Conservation (phyloP, 2,797 vertebrate genomes). For the Micromesistius poutassou region DNA sequence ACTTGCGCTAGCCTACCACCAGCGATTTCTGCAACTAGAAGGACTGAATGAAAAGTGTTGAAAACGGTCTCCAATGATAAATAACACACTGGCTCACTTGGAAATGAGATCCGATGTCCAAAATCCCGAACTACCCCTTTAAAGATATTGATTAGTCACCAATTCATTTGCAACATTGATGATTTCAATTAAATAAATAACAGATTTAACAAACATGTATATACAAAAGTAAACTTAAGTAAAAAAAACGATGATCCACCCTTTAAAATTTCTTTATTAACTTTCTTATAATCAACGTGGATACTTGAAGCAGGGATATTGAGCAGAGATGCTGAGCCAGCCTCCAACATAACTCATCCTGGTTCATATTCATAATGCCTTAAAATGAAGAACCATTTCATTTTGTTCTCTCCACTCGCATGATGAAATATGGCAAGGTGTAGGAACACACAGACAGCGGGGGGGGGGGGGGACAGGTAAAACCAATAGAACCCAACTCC, state of each 20-base stretch:
- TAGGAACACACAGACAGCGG: conserved; percentile 57
- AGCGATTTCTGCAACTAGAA: no score
- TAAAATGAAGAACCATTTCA: conserved; percentile 44
- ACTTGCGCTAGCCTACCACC: no score
- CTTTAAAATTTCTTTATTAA: conserved; percentile 76
- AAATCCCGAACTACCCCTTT: no score
- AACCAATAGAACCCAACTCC: conserved; percentile 52
- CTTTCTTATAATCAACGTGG: conserved; percentile 73
- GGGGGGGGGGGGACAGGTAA: conserved; percentile 56
- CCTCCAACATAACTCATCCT: conserved; percentile 48
- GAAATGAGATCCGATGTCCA: no score
- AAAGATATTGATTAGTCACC: not conserved
- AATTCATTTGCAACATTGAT: not conserved
- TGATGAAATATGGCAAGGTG: conserved; percentile 62
- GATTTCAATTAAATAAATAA: not conserved
- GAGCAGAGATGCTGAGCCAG: conserved; percentile 66
- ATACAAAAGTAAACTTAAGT: not conserved
- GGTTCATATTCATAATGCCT: conserved; percentile 47
- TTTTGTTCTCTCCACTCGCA: conserved; percentile 6
- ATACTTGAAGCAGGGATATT: conserved; percentile 74
- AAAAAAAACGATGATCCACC: conserved; percentile 2
- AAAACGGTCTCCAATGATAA: no score
- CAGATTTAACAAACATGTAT: not conserved
- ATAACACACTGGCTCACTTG: no score
- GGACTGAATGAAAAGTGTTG: no score